These are phyloP conservation scores for Drosophila mayaguana DNA, from an alignment of 2,888 invertebrate species.

Conservation along the genomic window DNA sequence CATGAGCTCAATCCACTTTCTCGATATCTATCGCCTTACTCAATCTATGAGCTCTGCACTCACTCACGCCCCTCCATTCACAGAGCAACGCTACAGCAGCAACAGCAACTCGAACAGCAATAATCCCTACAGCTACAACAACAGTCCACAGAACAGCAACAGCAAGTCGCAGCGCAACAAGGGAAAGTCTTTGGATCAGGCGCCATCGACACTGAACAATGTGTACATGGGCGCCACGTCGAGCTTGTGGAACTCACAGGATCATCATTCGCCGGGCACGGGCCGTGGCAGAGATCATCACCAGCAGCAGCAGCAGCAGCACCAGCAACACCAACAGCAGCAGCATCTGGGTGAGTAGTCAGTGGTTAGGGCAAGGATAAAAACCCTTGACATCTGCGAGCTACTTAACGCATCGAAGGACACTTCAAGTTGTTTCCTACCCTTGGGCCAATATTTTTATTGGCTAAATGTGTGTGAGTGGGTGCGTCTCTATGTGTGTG, in stretches of 20 bases:
- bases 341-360: conserved; percentile 72
- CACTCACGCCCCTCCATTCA: background rate
- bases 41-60: background rate
- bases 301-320: conserved; percentile 66
- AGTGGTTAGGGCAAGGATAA: conserved; percentile 5
- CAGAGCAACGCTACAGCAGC: conserved; percentile 78
- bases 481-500: conserved; percentile 6
- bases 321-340: conserved; percentile 16
- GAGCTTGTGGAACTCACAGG: conserved; percentile 84
- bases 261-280: conserved; percentile 67
- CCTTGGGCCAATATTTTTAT: conserved; percentile 54
- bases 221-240: conserved; percentile 84
- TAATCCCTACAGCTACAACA: conserved; percentile 67
- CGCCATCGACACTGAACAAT: conserved; percentile 81
- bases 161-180: conserved; percentile 82
- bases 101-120: conserved; percentile 80
- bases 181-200: conserved; percentile 74
- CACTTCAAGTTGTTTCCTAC: conserved; percentile 44
- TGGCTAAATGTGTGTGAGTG: conserved; percentile 32
- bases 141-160: conserved; percentile 56
- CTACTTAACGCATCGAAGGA: conserved; percentile 44
- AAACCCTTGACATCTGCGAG: conserved; percentile 27
- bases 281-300: conserved; percentile 74
- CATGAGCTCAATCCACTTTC: no score
- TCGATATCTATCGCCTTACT: background rate